Evolutionary conservation across 1,140 invertebrate genomes (phyloP).

Genomic region (Apis florea): DNA sequence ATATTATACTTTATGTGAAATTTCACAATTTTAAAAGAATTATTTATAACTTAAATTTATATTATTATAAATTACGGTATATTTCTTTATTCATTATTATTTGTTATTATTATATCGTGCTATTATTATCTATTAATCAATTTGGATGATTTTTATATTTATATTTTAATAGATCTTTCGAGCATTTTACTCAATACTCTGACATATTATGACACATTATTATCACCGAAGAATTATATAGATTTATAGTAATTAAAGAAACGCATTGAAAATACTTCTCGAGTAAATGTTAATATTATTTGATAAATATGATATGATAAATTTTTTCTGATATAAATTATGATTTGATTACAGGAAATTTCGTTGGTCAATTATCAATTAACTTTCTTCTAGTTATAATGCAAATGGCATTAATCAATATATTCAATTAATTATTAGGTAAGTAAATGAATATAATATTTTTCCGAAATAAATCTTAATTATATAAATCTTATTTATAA

Average conservation of each 20-base stretch:
- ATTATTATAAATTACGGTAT: too few relatives aligned
- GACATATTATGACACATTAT: too few relatives aligned
- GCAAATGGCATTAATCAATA: conserved; percentile 12
- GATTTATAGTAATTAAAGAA: neutral
- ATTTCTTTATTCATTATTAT: too few relatives aligned
- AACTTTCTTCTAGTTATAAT: conserved; percentile 17
- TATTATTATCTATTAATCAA: neutral
- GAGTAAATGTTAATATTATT: neutral
- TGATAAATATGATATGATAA: too few relatives aligned
- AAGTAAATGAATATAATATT: neutral
- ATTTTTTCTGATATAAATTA: neutral
- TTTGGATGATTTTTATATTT: neutral
- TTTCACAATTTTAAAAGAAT: too few relatives aligned
- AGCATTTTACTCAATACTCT: neutral
- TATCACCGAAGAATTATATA: neutral
- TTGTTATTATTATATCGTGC: too few relatives aligned
- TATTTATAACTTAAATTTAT: too few relatives aligned
- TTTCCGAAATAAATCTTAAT: neutral
- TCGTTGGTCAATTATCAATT: conserved; percentile 25
- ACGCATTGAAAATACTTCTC: neutral
- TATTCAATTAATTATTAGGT: conserved; percentile 16
- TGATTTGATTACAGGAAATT: conserved; percentile 35
- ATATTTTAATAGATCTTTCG: neutral
- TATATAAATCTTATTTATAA: too few relatives aligned
- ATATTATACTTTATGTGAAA: too few relatives aligned